Evolutionary conservation across 2,113 vertebrate species (phyloP).

Genomic region (Vombatus ursinus): DNA sequence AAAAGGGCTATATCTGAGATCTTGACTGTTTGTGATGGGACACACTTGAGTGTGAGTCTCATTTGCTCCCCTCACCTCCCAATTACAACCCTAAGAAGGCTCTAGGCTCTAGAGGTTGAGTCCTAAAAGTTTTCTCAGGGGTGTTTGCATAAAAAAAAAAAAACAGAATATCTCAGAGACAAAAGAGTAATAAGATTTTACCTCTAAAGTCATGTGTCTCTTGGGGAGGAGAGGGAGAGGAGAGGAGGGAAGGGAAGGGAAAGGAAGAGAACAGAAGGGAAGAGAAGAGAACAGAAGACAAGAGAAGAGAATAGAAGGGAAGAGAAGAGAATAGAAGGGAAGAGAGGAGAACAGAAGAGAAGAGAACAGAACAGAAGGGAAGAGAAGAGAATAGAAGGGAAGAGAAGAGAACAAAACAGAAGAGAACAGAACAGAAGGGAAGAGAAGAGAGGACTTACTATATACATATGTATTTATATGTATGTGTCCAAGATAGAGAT

Average conservation of each 20-base stretch:
- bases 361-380: too few species aligned
- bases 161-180: neutral
- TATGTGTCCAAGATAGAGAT: neutral
- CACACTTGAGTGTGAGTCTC: neutral
- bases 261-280: too few species aligned
- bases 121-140: neutral
- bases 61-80: neutral
- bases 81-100: neutral
- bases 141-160: neutral
- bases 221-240: accelerated
- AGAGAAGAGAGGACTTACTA: neutral
- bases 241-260: too few species aligned
- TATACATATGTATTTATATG: neutral
- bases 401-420: too few species aligned
- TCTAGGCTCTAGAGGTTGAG: neutral
- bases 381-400: too few species aligned
- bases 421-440: too few species aligned
- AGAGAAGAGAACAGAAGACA: too few species aligned
- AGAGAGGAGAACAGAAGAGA: too few species aligned
- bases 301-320: too few species aligned
- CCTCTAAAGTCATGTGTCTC: neutral
- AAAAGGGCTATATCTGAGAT: neutral
- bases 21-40: neutral
- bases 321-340: too few species aligned
- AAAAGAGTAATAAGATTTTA: neutral